A percentile compares a stretch with the other conserved stretches of the same genome.
These are phyloP conservation scores for Arctopsyche grandis DNA, from an alignment of 1,140 invertebrate species.

Conservation along the genomic window DNA sequence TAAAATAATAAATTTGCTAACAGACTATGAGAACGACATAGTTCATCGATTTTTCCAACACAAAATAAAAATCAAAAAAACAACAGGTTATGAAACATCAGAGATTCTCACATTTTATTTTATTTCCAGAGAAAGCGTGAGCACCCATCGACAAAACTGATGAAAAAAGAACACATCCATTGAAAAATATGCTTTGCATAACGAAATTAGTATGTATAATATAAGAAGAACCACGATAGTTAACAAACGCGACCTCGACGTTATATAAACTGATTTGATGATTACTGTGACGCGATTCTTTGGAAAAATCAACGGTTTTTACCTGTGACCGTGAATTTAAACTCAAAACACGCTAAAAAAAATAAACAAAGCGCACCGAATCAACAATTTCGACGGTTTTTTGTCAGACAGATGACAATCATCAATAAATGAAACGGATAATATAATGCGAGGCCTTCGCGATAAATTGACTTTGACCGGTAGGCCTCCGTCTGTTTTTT, in stretches of 20 bases:
- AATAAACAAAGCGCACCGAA: background rate
- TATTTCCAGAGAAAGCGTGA: background rate
- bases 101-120: background rate
- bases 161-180: background rate
- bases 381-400: no score
- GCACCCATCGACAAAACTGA: background rate
- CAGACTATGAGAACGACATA: background rate
- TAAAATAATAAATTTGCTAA: background rate
- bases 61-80: background rate
- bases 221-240: background rate
- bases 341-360: background rate
- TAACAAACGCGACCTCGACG: background rate
- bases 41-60: background rate
- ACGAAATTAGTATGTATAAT: background rate
- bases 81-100: background rate
- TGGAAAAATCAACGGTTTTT: background rate
- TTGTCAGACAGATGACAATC: no score
- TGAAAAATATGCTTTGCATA: background rate
- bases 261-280: conserved; percentile 27
- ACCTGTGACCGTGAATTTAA: background rate
- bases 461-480: no score
- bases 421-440: no score
- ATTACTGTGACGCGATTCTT: background rate
- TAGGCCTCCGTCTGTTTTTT: no score
- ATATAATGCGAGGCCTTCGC: no score